Conservation (phyloP, 2,113 vertebrate species). For the Chionomys nivalis region DNA sequence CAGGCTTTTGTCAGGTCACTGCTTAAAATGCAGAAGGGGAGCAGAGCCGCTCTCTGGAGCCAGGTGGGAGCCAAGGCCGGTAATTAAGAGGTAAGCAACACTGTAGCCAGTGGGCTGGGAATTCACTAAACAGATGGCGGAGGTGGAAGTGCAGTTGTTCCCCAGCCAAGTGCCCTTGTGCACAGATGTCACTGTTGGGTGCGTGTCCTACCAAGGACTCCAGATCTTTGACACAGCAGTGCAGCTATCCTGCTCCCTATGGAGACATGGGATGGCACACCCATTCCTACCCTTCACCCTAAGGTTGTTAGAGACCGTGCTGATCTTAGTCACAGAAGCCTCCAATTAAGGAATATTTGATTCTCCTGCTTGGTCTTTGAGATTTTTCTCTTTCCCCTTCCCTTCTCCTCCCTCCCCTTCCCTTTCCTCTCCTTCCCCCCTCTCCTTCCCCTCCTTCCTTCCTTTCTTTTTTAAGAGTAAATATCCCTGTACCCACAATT, state of each 20-base stretch:
- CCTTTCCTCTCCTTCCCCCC: too few relatives aligned
- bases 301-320: not conserved
- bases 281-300: accelerated
- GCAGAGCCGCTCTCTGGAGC: conserved; percentile 53
- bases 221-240: conserved; percentile 34
- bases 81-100: conserved; percentile 80
- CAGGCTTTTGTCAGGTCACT: conserved; percentile 41
- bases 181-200: conserved; percentile 66
- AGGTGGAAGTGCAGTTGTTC: conserved; percentile 36
- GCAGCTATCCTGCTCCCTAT: not conserved
- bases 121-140: conserved; percentile 74
- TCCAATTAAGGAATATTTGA: not conserved
- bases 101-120: conserved; percentile 69
- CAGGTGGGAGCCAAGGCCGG: conserved; percentile 63
- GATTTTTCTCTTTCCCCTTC: not conserved
- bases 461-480: not conserved
- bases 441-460: too few relatives aligned
- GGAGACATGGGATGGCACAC: not conserved
- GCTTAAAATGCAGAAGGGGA: conserved; percentile 67
- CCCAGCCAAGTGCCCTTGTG: conserved; percentile 70
- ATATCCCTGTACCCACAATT: not conserved
- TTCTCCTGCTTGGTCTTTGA: not conserved
- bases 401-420: too few relatives aligned
- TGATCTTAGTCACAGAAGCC: not conserved
- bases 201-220: conserved; percentile 48